Conservation (phyloP, 1,140 invertebrate genomes). For the Drosophila novamexicana region DNA sequence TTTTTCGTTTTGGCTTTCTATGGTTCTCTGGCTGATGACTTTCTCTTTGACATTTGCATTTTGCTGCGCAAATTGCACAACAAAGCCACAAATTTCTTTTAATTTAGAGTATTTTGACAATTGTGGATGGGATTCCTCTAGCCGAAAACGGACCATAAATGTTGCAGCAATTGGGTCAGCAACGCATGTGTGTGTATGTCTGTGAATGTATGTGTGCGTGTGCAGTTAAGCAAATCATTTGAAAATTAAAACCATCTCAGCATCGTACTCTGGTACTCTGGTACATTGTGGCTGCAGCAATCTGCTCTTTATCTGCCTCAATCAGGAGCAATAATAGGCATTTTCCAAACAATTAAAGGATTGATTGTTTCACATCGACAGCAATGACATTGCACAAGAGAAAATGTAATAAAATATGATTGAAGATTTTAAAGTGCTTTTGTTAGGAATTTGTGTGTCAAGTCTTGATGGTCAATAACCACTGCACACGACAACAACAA, state of each 20-base stretch:
- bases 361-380: too few species aligned
- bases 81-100: conserved; percentile 51
- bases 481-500: conserved; percentile 13
- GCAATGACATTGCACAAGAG: not conserved
- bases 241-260: conserved; percentile 22
- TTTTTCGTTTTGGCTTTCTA: conserved; percentile 37
- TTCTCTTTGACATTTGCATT: conserved; percentile 27
- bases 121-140: conserved; percentile 31
- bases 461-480: not conserved
- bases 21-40: conserved; percentile 13
- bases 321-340: conserved; percentile 11
- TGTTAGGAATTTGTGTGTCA: not conserved
- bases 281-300: not conserved
- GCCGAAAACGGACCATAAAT: conserved; percentile 1
- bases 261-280: not conserved
- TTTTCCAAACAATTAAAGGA: conserved; percentile 28
- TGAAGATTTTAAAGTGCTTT: conserved; percentile 1
- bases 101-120: conserved; percentile 42
- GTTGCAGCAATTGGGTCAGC: not conserved
- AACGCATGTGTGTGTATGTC: not conserved
- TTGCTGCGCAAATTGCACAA: conserved; percentile 33
- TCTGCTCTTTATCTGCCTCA: conserved; percentile 4
- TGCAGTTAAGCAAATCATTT: not conserved
- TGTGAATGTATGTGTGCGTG: not conserved
- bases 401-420: conserved; percentile 1